Evolutionary conservation across 1,140 invertebrate species (phyloP).

Genomic region (Trichoplusia ni): DNA sequence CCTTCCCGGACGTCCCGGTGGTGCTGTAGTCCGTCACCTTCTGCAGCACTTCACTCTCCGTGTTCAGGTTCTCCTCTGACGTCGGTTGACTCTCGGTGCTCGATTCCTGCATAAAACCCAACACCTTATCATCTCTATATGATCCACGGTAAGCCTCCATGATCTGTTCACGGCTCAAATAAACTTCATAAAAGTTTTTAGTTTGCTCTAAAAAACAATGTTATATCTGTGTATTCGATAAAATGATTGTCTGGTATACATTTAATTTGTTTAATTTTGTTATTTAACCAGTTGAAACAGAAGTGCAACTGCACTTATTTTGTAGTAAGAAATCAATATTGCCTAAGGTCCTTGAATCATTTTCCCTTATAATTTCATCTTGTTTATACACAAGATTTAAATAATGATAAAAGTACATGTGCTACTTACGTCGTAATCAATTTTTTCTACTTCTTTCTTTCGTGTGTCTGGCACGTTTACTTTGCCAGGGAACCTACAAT

Average conservation of each 20-base stretch:
- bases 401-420: no score
- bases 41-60: slow-evolving; percentile 65
- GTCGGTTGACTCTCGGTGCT: slow-evolving; percentile 12
- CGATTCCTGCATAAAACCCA: slow-evolving; percentile 23
- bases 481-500: slow-evolving; percentile 60
- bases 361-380: no score
- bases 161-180: background rate
- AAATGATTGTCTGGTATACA: no score
- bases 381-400: no score
- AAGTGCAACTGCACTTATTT: no score
- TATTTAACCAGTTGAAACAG: no score
- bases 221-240: no score
- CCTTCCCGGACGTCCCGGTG: slow-evolving; percentile 47
- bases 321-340: no score
- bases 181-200: no score
- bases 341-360: no score
- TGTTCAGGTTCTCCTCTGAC: slow-evolving; percentile 35
- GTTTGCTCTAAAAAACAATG: no score
- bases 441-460: background rate
- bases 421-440: background rate
- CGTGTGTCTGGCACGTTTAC: slow-evolving; percentile 38
- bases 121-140: background rate
- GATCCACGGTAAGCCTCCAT: background rate
- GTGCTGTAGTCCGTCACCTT: slow-evolving; percentile 64
- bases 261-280: no score